phyloP scores from a whole-genome alignment of 1,140 invertebrate genomes.

The Zaprionus inermis region DNA sequence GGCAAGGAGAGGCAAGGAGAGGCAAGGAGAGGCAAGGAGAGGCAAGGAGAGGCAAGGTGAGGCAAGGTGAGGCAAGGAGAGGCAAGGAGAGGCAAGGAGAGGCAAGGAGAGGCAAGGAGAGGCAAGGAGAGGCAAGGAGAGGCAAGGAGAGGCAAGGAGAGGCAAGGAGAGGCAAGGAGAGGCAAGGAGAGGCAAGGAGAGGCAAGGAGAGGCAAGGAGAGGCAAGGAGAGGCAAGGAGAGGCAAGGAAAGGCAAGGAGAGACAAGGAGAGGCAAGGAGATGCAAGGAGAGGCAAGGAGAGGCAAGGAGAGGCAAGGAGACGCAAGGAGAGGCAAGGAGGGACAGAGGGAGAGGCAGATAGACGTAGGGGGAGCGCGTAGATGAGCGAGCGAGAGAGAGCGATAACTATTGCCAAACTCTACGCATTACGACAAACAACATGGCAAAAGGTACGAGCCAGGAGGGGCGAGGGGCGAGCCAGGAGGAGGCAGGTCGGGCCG shows the following conservation, averaged over 20 bases:
- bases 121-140: conserved; percentile 15
- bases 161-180: conserved; percentile 23
- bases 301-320: conserved; percentile 15
- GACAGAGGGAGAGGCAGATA: conserved; percentile 10
- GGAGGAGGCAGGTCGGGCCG: background rate
- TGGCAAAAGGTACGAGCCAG: background rate
- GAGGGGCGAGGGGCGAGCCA: background rate
- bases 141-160: conserved; percentile 4
- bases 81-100: background rate
- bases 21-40: background rate
- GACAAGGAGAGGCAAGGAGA: conserved; percentile 29
- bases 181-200: background rate
- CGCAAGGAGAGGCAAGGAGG: conserved; percentile 4
- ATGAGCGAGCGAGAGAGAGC: background rate
- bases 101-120: conserved; percentile 19
- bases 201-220: background rate
- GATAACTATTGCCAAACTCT: conserved; percentile 13
- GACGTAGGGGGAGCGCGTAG: conserved; percentile 6
- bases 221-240: conserved; percentile 20
- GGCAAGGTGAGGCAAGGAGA: conserved; percentile 20
- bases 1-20: conserved; percentile 20
- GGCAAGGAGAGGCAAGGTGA: conserved; percentile 25
- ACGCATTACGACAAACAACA: conserved; percentile 51
- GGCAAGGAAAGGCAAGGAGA: background rate
- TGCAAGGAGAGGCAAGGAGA: too few relatives aligned